Conservation (phyloP, 2,888 invertebrate species). For the Drosophila setosimentum region DNA sequence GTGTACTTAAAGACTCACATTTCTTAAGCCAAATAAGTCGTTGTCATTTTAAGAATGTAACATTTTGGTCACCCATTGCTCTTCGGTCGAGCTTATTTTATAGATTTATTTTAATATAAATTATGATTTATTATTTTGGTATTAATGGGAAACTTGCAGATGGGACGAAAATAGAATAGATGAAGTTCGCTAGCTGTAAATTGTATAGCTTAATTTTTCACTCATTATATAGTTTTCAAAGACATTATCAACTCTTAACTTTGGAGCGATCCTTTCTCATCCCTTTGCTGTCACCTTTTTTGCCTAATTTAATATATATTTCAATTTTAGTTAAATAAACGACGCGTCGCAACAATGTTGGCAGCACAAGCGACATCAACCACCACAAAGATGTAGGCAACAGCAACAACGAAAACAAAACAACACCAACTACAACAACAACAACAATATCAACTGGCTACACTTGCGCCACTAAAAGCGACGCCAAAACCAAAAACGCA, state of each 20-base stretch:
- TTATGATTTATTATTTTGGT: not conserved
- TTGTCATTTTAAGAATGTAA: not conserved
- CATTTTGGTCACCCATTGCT: not conserved
- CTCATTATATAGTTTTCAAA: not conserved
- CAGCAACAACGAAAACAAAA: constrained; percentile 23
- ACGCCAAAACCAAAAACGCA: constrained; percentile 22
- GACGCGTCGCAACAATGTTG: constrained; percentile 28
- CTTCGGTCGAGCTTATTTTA: not conserved
- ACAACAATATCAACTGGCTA: constrained; percentile 38
- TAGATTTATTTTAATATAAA: not conserved
- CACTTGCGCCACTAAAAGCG: constrained; percentile 46
- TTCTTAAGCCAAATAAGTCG: not conserved
- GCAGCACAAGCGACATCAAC: constrained; percentile 22
- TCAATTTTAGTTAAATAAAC: constrained; percentile 72
- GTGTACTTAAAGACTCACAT: not conserved
- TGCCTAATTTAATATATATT: constrained; percentile 73
- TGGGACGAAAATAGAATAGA: not conserved
- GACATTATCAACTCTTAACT: not conserved
- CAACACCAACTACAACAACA: constrained; percentile 17
- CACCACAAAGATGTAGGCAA: constrained; percentile 21
- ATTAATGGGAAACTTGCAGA: not conserved
- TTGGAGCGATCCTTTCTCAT: not conserved
- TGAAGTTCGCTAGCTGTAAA: not conserved
- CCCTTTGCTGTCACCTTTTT: constrained; percentile 22
- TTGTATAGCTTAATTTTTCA: not conserved